Conservation (phyloP, 1,140 invertebrate species). For the Oncopodura yosiiana region DNA sequence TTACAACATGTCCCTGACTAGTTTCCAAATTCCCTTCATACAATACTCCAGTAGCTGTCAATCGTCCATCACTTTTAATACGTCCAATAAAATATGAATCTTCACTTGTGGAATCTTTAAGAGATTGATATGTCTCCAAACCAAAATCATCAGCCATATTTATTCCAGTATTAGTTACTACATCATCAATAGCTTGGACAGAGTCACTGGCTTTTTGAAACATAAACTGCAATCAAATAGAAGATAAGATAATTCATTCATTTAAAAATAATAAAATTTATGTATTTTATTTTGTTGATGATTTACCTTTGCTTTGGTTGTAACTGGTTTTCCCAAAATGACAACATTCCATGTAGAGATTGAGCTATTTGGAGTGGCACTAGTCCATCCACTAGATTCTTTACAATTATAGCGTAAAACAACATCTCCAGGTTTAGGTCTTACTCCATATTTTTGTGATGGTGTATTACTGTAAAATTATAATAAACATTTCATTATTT, state of each 20-base stretch:
- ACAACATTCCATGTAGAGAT: too few relatives aligned
- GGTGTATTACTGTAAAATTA: constrained; percentile 37
- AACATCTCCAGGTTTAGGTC: constrained; percentile 48
- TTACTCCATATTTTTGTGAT: constrained; percentile 47
- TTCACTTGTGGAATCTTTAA: constrained; percentile 15
- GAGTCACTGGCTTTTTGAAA: constrained; percentile 47
- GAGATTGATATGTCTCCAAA: constrained; percentile 5
- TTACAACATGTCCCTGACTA: constrained; percentile 40
- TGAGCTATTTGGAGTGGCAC: too few relatives aligned
- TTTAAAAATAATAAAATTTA: too few relatives aligned
- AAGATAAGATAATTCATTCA: neutral
- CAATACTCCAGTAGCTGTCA: constrained; percentile 56
- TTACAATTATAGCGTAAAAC: constrained; percentile 41
- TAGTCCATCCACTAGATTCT: constrained; percentile 33
- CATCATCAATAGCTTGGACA: constrained; percentile 34
- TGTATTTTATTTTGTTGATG: too few relatives aligned
- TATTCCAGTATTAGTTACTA: constrained; percentile 1
- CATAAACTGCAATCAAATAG: constrained; percentile 42
- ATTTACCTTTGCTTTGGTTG: too few relatives aligned
- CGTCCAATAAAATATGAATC: constrained; percentile 46
- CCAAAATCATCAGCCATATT: neutral
- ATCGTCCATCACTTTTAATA: constrained; percentile 61
- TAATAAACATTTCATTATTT: too few relatives aligned
- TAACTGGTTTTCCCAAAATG: too few relatives aligned
- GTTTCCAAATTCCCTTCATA: constrained; percentile 45